Base-by-base conservation (phyloP, 2,888 invertebrate species). In the Myathropa florea region DNA sequence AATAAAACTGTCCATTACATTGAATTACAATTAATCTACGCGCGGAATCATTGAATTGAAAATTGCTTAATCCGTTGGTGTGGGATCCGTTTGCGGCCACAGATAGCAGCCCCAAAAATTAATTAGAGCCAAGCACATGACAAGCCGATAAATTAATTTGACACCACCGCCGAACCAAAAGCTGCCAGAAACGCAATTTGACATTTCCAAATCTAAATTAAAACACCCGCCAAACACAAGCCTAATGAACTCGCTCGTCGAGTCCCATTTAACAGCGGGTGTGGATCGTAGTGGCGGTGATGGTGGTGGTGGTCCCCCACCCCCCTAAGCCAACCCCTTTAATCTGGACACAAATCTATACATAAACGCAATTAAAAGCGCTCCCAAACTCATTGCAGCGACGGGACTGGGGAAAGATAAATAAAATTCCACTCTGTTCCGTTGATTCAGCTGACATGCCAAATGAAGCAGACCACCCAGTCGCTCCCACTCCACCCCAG, bases 131-230 rank as follows among this genome's bases (percentile, higher is more conserved):
- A 65, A 83, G 61, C 46, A 59, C 78, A 79, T 79, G 75, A 75
- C 82, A 79, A 78, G 61, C 60, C 65, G 75, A 83, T 86, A 70
- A 83, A 86, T 86, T 83, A 70, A 83, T 83, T 83, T 79, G 82
- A 71, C 86, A 86, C 73, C 57, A 78, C 68, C 55, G 18, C 59
- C 24, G 70, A n/a, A n/a, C 68, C 63, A 4, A 72, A 60, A 26
- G 53, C 61, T 61, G 67, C 71, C 55, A 46, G 53, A 80, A 80
- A 67, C 67, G 39, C 75, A 80, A 80, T 84, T 84, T 76, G 75
- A 84, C 80, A 84, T 71, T 80, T 76, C 71, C 71, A 85, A 77
- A 77, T 82, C 85, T 59, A 82, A 85, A 81, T 81, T 77, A 73
- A 85, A 78, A 82, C 60, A 64, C 4, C 77, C 81, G 57, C 77